These are phyloP conservation scores for Ophioderma brevispina DNA, from an alignment of 35 echinoderm and acorn worm genomes.

Conservation along the genomic window DNA sequence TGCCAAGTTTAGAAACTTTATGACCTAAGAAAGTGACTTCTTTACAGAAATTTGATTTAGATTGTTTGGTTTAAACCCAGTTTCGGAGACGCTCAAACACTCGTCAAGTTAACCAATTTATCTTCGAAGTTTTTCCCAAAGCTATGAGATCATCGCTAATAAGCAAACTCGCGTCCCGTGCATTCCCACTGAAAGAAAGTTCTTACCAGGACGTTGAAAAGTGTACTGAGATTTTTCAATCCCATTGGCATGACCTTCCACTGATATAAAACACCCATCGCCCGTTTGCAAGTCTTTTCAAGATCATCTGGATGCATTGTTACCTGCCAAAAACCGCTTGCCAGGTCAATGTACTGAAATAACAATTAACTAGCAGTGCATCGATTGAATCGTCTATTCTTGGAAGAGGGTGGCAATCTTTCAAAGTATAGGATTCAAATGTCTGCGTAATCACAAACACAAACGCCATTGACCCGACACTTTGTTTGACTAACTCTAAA, in stretches of 20 bases:
- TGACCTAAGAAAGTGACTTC: constrained; percentile 63
- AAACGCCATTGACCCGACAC: constrained; percentile 2
- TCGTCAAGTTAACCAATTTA: not conserved
- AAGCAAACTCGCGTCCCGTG: not conserved
- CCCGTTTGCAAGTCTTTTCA: constrained; percentile 39
- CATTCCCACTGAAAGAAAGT: not conserved
- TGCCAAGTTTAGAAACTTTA: constrained; percentile 28
- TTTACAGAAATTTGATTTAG: constrained; percentile 17
- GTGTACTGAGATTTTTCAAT: not conserved
- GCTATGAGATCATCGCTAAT: constrained; percentile 13
- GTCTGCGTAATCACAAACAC: constrained; percentile 30
- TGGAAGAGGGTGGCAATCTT: constrained; percentile 47
- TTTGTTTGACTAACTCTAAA: constrained; percentile 55
- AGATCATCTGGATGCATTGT: constrained; percentile 17
- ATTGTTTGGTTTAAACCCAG: not conserved
- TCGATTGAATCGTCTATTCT: constrained; percentile 63
- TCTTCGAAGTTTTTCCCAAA: constrained; percentile 8
- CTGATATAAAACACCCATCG: constrained; percentile 18
- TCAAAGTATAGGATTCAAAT: constrained; percentile 8
- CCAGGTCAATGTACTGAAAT: constrained; percentile 43
- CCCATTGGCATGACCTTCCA: constrained; percentile 33
- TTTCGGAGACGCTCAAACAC: constrained; percentile 14
- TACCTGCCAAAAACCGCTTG: constrained; percentile 49
- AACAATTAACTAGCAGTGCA: constrained; percentile 6
- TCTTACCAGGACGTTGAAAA: constrained; percentile 33